Evolutionary conservation across 2,113 vertebrate species (phyloP), one percentile per base, ranked within the genome.

Genomic region (Oreochromis tanganicae): DNA sequence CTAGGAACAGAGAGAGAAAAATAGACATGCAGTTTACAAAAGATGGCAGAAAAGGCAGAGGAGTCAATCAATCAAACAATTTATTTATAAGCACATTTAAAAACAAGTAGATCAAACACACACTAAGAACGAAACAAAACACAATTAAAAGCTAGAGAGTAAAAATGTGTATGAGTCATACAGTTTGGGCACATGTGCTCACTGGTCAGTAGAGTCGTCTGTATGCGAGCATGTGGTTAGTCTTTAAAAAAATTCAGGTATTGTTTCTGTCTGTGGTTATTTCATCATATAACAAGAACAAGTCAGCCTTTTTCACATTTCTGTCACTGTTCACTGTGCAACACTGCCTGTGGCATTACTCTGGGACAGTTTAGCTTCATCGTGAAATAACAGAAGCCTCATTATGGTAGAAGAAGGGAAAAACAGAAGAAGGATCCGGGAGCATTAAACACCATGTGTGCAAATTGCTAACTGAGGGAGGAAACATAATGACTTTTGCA

Each of bases 341-440:
- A 78, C 59, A 68, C 34, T 34, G 87, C 83, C 27, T 80, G 78
- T 52, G 85, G 80, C 9, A 12, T 82, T 80, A 17, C 66, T 87
- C 36, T 80, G 50, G 24, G 80, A 83, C 73, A 19, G 48, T 36
- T 36, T 56, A 43, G 81, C 73, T 41, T 52, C 41, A 17, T 71
- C 48, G 50, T 55, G 19, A n/a, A 43, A 56, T 57, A 87, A 92
- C 92, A 93, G 73, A 87, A 80, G 80, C 57, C 68, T 85, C 87
- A 86, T 91, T 94, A 91, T 92, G 71, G 29, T 9, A 0, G 7
- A 63, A 21, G 84, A 66, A 82, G 43, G 85, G 83, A 78, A 80
- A 87, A 1, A n/a, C 59, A 78, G 78, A 46, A 27, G 7, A 83
- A 11, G 12, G 71, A 86, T 63, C 19, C 13, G 41, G 38, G 11